Conservation (phyloP, 2,888 invertebrate genomes). For the Steromphala cineraria region DNA sequence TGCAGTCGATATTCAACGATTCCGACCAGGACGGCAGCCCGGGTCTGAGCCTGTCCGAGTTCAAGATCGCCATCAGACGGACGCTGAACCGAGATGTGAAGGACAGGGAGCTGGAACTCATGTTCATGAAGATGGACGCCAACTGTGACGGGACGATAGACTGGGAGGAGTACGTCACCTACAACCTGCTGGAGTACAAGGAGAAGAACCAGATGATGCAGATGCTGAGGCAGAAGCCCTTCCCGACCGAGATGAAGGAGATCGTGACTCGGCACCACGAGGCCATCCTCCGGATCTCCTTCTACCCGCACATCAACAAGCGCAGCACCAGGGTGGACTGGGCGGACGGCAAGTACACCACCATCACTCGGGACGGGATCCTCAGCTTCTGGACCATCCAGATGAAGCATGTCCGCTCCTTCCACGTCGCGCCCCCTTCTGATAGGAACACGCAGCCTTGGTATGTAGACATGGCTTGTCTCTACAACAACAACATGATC, state of each 20-base stretch:
- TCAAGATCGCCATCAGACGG: constrained; percentile 61
- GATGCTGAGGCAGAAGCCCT: constrained; percentile 56
- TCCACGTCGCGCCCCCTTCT: constrained; percentile 64
- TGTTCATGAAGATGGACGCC: constrained; percentile 76
- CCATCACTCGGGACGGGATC: constrained; percentile 85
- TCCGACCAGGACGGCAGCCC: constrained; percentile 56
- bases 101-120: constrained; percentile 60
- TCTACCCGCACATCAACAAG: constrained; percentile 53
- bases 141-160: constrained; percentile 78
- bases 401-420: constrained; percentile 76
- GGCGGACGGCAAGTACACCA: constrained; percentile 83
- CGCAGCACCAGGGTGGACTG: constrained; percentile 72
- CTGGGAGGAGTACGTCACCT: constrained; percentile 88
- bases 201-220: constrained; percentile 66
- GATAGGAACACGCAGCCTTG: constrained; percentile 79
- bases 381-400: constrained; percentile 87
- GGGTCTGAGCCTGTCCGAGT: constrained; percentile 64
- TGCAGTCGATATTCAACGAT: constrained; percentile 57
- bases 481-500: constrained; percentile 87
- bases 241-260: constrained; percentile 75
- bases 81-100: constrained; percentile 58
- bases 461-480: constrained; percentile 84
- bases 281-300: constrained; percentile 78
- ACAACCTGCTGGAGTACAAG: constrained; percentile 83
- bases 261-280: constrained; percentile 82